Base-by-base conservation (phyloP, 1,140 invertebrate genomes). In the Apocrypta bakeri region DNA sequence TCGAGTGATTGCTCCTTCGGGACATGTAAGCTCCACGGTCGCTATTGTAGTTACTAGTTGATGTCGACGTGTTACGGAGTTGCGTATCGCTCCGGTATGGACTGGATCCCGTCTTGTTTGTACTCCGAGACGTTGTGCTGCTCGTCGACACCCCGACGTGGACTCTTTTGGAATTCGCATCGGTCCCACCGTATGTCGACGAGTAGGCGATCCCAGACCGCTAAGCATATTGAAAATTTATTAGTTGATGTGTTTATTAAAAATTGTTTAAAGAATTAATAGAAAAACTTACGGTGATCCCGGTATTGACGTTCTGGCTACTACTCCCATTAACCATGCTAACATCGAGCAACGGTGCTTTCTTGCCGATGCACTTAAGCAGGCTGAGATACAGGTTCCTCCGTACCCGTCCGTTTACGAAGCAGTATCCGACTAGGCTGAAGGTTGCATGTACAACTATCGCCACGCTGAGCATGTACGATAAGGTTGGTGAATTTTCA, bases 101-200 rank as follows among this genome's bases (percentile, higher is more conserved):
- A 91, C 97, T 98, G 31, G 97, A 98, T 86, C 96, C 96, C 11
- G 97, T 98, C 91, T 98, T 99, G 48, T 97, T 98, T 7, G 98
- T 99, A 48, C 97, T 98, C 77, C 97, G 93, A 21, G 97, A 98
- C 1, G 98, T 99, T 69, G n/a, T 40, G 68, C 83, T 84, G 0
- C 97, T 98, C 0, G 97, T 98, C n/a, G 98, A 98, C 82, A 99
- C 98, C 29, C 98, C 98, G 83, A 98, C 95, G 88, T 98, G 91
- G 14, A 92, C 98, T 71, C 97, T 91, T 84, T 96, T 92, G 1
- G 95, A 92, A 25, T 94, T 92, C 9, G 89, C 88, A 33, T 93
- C 91, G 8, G 89, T 87, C 3, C 90, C 90, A 66, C 92, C 88
- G 89, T 93, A 92, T 79, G 88, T 88, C 25, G 91, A 90, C n/a